Evolutionary conservation across 2,888 invertebrate genomes (phyloP).

Genomic region (Desoria tigrina): DNA sequence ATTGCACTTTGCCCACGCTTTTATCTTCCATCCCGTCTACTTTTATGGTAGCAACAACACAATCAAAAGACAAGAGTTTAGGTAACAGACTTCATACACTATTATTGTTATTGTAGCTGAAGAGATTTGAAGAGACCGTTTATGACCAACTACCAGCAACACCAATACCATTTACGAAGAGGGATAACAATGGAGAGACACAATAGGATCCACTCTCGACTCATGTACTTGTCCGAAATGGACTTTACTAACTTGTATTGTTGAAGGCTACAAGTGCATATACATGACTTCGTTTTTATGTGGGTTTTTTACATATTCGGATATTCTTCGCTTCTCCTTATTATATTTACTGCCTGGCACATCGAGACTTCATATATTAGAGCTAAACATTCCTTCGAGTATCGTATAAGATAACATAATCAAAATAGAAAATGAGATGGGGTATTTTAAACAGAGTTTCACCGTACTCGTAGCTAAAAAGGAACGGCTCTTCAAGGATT

Average conservation of each 20-base stretch:
- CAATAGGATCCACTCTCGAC: constrained; percentile 1
- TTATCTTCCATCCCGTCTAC: constrained; percentile 2
- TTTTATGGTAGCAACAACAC: constrained; percentile 13
- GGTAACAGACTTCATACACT: neutral
- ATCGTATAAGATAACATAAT: no score
- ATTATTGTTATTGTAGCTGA: neutral
- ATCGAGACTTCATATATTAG: no score
- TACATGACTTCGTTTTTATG: no score
- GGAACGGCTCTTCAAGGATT: no score
- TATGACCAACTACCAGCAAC: constrained; percentile 4
- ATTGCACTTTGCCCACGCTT: constrained; percentile 11
- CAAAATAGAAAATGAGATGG: no score
- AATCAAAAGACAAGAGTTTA: neutral
- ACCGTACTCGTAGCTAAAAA: no score
- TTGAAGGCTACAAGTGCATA: neutral
- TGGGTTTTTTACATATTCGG: no score
- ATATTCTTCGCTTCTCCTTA: no score
- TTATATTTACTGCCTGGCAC: no score
- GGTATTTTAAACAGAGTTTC: no score
- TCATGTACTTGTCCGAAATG: constrained; percentile 6
- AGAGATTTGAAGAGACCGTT: neutral
- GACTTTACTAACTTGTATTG: neutral
- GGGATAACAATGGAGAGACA: neutral
- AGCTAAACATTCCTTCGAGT: no score
- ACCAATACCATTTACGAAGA: no score